Evolutionary conservation across 2,797 vertebrate species (phyloP), one percentile per base, ranked within the genome.

Genomic region (Jordanella pulchra): DNA sequence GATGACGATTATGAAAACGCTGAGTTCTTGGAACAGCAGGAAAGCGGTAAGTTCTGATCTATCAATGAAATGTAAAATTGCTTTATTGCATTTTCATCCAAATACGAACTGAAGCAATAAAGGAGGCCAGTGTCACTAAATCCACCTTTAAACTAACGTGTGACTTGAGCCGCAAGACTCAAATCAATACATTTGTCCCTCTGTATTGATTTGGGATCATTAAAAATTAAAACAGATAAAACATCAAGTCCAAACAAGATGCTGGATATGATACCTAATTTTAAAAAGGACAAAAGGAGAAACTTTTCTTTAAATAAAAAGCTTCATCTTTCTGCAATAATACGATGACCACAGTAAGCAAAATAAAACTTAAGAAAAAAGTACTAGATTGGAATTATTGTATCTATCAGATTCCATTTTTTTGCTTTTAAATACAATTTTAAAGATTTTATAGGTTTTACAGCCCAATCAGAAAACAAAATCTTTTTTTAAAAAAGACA

Each of bases 1-100:
- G 89, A 90, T 0, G 85, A 90, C 0, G 91, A 92, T 69, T 93
- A 93, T 7, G 89, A 90, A 73, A 93, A 93, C 80, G 4, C 82
- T 0, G 68, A 69, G 0, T 93, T 79, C 70, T 68, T 90, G 45
- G 53, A 69, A 0, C 60, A 69, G 0, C 63, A 84, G 0, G 32
- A 27, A 2, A 1, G 6, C 0, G 68, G 77, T 79, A 42, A 65
- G 73, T 47, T 4, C 0, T 61, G 0, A 18, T 3, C 35, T 61
- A 23, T 39, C 5, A 39, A 35, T n/a, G 1, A 39, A 61, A 35
- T 18, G 17, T 17, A 17, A 48, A 17, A 2, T 25, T 7, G 1
- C 9, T 56, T 17, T 14, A 7, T 9, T 18, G 32, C 30, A 58
- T 21, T 21, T 58, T 11, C 18, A 58, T 11, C 17, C 50, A 51